phyloP scores from a whole-genome alignment of 92 coral and sea anemone species.

The Phymanthus crucifer region DNA sequence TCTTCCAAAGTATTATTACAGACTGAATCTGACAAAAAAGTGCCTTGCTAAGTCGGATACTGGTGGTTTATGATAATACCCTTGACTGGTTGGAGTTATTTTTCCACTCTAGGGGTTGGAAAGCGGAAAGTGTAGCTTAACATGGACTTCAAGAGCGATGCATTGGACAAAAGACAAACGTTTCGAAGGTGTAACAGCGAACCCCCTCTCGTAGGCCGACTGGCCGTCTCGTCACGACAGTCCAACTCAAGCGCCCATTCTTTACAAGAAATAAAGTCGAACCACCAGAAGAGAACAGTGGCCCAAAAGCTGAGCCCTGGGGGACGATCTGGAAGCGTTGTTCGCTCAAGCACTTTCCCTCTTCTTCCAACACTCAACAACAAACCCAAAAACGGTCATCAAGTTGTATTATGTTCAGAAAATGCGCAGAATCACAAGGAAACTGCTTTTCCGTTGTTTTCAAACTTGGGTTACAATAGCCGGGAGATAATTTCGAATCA shows the following conservation, averaged over 20 bases:
- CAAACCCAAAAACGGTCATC: neutral
- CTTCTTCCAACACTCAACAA: conserved; percentile 11
- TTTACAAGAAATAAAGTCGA: neutral
- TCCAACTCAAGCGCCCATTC: conserved; percentile 16
- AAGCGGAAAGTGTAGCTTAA: too few relatives aligned
- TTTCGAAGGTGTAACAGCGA: conserved; percentile 37
- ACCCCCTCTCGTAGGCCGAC: conserved; percentile 13
- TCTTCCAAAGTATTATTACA: neutral
- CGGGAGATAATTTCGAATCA: conserved; percentile 13
- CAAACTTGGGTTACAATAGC: conserved; percentile 8
- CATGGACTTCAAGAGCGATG: neutral
- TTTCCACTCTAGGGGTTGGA: neutral
- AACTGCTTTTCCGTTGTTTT: neutral
- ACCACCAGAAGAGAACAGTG: neutral
- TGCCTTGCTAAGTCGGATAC: neutral
- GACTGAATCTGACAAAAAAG: neutral
- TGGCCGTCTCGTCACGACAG: conserved; percentile 3
- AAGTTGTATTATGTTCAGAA: neutral
- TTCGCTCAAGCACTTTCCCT: conserved; percentile 30
- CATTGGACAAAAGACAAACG: neutral
- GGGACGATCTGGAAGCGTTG: neutral
- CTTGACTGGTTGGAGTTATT: too few relatives aligned
- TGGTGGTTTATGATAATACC: too few relatives aligned
- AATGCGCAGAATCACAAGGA: neutral
- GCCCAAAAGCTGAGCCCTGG: conserved; percentile 7